Evolutionary conservation across 2,888 invertebrate genomes (phyloP).

Genomic region (Drosophila tanythrix): DNA sequence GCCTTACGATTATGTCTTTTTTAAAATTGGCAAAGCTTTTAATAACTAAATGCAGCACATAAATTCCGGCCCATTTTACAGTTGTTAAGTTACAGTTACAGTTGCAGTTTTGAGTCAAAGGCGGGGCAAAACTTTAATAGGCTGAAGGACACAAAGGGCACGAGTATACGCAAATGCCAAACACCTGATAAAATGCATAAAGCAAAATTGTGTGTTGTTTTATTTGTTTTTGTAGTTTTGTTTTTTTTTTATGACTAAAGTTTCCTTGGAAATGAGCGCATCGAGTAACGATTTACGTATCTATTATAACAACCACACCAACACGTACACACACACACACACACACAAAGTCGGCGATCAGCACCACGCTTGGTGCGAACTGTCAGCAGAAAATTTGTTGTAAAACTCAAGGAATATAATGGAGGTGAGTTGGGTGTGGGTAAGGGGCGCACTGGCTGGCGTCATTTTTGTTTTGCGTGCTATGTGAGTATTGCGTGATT

Average conservation of each 20-base stretch:
- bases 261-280: constrained; percentile 74
- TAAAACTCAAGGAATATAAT: background rate
- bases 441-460: constrained; percentile 41
- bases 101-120: constrained; percentile 7
- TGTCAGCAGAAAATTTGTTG: constrained; percentile 40
- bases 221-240: constrained; percentile 22
- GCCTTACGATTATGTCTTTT: constrained; percentile 12
- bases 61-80: constrained; percentile 34
- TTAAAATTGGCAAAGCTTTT: constrained; percentile 45
- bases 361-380: constrained; percentile 67
- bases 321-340: constrained; percentile 1
- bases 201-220: constrained; percentile 27
- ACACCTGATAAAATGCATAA: constrained; percentile 45
- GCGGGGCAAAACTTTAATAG: constrained; percentile 14
- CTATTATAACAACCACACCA: constrained; percentile 55
- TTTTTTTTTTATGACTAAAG: constrained; percentile 66
- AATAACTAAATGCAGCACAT: constrained; percentile 43
- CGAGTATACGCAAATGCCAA: constrained; percentile 48
- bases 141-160: constrained; percentile 50
- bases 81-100: constrained; percentile 6
- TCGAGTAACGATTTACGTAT: constrained; percentile 59
- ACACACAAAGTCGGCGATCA: constrained; percentile 40
- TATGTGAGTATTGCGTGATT: constrained; percentile 64
- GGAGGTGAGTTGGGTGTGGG: background rate
- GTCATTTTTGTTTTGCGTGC: constrained; percentile 65